These are phyloP conservation scores for Ferdinandea cuprea DNA, from an alignment of 2,888 invertebrate genomes.

Conservation along the genomic window DNA sequence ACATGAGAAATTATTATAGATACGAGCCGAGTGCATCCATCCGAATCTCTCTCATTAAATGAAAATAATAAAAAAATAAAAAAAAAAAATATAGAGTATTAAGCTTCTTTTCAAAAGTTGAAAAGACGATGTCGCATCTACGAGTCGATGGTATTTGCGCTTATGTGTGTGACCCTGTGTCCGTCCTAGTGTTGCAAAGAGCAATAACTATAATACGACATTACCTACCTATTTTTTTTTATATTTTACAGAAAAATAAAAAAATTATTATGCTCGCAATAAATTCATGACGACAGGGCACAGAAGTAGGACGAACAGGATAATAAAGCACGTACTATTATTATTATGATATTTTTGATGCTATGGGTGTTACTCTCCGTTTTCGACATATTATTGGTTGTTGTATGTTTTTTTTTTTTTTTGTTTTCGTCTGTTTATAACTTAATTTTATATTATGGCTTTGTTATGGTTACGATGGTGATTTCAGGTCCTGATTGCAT, in stretches of 20 bases:
- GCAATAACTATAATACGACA: constrained; percentile 22
- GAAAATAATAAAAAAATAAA: not conserved
- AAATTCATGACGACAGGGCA: constrained; percentile 34
- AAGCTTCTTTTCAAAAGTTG: not conserved
- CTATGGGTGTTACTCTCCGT: constrained; percentile 4
- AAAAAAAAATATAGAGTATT: too few species aligned
- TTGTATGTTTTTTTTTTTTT: not conserved
- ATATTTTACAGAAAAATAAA: constrained; percentile 47
- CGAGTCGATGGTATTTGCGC: constrained; percentile 2
- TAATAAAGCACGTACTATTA: constrained; percentile 55
- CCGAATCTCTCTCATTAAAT: constrained; percentile 26
- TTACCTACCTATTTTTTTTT: not conserved
- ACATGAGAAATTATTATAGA: constrained; percentile 53
- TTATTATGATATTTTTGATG: constrained; percentile 32
- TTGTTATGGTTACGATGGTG: constrained; percentile 43
- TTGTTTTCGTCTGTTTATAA: constrained; percentile 40
- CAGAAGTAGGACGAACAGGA: not conserved
- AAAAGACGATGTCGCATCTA: constrained; percentile 5
- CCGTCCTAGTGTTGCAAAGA: not conserved
- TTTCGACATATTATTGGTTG: constrained; percentile 27
- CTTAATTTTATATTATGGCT: constrained; percentile 55
- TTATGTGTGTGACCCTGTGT: not conserved
- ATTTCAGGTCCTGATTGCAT: constrained; percentile 38
- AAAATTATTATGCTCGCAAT: constrained; percentile 36
- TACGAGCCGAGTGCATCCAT: constrained; percentile 5